Percentiles rank a stretch among this genome's conserved stretches.
phyloP scores from a whole-genome alignment of 1,140 invertebrate species.

The Paracyclopina nana region DNA sequence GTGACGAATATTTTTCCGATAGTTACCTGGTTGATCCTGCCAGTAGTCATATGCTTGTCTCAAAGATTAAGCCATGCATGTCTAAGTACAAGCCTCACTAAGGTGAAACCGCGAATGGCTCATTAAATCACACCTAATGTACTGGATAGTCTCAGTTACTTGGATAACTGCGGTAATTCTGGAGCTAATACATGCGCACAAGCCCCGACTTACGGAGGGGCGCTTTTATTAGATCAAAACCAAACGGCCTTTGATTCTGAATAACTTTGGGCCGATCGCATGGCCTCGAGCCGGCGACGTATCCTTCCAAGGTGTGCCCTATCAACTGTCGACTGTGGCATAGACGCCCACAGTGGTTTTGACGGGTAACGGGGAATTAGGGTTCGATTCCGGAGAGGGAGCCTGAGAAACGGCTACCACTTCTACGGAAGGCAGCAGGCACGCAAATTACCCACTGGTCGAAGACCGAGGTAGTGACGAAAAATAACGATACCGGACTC shows the following conservation, averaged over 20 bases:
- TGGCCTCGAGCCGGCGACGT: slow-evolving; percentile 45
- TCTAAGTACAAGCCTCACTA: slow-evolving; percentile 43
- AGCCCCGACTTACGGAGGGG: slow-evolving; percentile 40
- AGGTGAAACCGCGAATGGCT: slow-evolving; percentile 56
- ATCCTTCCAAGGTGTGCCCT: slow-evolving; percentile 70
- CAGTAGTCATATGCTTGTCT: slow-evolving; percentile 38
- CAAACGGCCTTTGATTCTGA: slow-evolving; percentile 41
- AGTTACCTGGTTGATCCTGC: slow-evolving; percentile 34
- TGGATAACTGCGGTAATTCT: slow-evolving; percentile 76
- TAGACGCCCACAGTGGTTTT: slow-evolving; percentile 49
- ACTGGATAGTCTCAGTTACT: slow-evolving; percentile 44
- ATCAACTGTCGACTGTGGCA: slow-evolving; percentile 63
- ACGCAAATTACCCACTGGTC: slow-evolving; percentile 67
- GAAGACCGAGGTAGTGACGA: slow-evolving; percentile 55
- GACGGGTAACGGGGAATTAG: slow-evolving; percentile 45
- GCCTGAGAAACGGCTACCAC: slow-evolving; percentile 77
- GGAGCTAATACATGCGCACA: slow-evolving; percentile 58
- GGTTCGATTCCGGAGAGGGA: slow-evolving; percentile 44
- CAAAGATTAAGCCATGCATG: slow-evolving; percentile 40
- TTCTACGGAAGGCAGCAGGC: slow-evolving; percentile 78
- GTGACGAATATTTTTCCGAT: no score
- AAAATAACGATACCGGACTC: slow-evolving; percentile 66
- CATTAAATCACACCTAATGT: slow-evolving; percentile 55
- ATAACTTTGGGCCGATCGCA: slow-evolving; percentile 57
- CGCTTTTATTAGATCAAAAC: slow-evolving; percentile 52